Base-by-base conservation (phyloP, 1,140 invertebrate species). In the Melitaea cinxia region DNA sequence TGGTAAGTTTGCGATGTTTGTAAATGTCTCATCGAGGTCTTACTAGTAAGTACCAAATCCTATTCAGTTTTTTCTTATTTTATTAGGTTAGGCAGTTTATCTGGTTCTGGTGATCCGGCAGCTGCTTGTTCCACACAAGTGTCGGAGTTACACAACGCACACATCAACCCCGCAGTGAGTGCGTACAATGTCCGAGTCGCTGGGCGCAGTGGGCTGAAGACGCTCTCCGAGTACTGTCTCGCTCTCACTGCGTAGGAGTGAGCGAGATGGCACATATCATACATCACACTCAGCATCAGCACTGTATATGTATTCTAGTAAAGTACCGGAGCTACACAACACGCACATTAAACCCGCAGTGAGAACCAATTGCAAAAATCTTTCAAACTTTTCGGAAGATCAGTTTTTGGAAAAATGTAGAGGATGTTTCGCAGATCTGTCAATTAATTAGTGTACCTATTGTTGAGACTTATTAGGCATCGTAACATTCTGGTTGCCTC, bases 81-180 rank as follows among this genome's bases (percentile, higher is more conserved):
- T 6, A 17, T 19, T 69, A 91, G 88, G 88, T 15, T 79, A 4
- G 83, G 84, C 9, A 81, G 72, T 37, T 59, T 89, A 2, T 64
- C 64, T 0, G 70, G 71, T 0, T 91, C 94, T 4, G 93, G 94
- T 0, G 94, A 95, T 72, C 91, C 94, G 0, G 94, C 94, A 0
- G 93, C 94, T 0, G 94, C 87, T 0, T 85, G 83, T 35, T 84
- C 80, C 1, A 87, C 85, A 0, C 87, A 89, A 63, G 68, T 89
- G 0, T 14, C 85, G 0, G 87, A 89, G 23, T 57, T 88, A 0
- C 87, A 89, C 75, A 88, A 88, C 68, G 78, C 82, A 0, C 79
- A 85, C 57, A 68, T 88, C 5, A 88, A 87, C 65, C 54, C 68
- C 0, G 65, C 92, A 1, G 70, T 86, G 0, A 21, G 60, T 15